A percentile compares a stretch with the other conserved stretches of the same genome.
Evolutionary conservation across 2,888 invertebrate species (phyloP).

Genomic region (Caenorhabditis sp.): DNA sequence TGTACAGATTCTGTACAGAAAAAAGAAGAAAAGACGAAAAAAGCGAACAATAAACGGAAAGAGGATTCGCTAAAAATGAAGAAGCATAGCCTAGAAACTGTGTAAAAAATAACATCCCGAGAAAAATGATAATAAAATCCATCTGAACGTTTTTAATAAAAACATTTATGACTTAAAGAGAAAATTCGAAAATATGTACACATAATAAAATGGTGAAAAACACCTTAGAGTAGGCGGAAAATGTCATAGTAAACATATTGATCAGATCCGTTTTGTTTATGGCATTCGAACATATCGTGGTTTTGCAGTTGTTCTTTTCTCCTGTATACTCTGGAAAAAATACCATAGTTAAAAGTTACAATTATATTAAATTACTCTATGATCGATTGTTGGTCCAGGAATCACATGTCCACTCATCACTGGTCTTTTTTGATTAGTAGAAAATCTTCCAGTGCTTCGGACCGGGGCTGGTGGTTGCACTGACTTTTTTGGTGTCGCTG

Average conservation of each 20-base stretch:
- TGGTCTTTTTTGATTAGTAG: slow-evolving; percentile 6
- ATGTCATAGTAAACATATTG: background rate
- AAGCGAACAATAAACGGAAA: too few relatives aligned
- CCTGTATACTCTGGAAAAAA: slow-evolving; percentile 24
- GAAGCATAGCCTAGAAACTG: too few relatives aligned
- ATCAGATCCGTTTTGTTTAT: background rate
- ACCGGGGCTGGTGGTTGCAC: slow-evolving; percentile 16
- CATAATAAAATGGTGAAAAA: background rate
- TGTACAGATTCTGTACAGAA: too few relatives aligned
- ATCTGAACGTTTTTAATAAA: too few relatives aligned
- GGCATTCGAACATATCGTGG: slow-evolving; percentile 5
- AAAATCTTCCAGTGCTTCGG: slow-evolving; percentile 21
- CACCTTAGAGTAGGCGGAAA: background rate
- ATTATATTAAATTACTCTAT: slow-evolving; percentile 12
- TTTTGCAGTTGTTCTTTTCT: slow-evolving; percentile 31
- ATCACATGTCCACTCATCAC: slow-evolving; percentile 30
- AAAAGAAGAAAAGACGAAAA: too few relatives aligned
- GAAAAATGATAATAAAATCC: too few relatives aligned
- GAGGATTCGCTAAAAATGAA: too few relatives aligned
- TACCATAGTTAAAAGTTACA: background rate
- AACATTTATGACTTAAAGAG: too few relatives aligned
- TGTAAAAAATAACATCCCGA: too few relatives aligned
- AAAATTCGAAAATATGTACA: too few relatives aligned
- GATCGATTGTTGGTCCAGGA: slow-evolving; percentile 30
- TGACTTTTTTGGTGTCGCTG: background rate